Percentiles rank a stretch among this genome's conserved stretches.
These are phyloP conservation scores for Thyatira batis DNA, from an alignment of 2,888 invertebrate species.

Conservation along the genomic window DNA sequence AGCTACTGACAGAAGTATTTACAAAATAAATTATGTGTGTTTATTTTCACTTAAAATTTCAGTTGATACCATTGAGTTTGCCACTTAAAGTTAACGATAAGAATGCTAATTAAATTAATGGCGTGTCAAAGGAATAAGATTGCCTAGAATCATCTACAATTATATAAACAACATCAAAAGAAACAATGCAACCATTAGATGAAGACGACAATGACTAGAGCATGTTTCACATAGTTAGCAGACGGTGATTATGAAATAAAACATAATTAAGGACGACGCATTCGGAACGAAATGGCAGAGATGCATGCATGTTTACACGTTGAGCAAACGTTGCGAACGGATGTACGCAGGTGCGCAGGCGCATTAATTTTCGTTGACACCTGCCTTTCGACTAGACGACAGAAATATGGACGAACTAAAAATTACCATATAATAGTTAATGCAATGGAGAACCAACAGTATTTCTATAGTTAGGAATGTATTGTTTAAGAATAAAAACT, in stretches of 20 bases:
- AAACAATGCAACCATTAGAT: not conserved
- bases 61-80: too few relatives aligned
- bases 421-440: not conserved
- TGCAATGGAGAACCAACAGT: not conserved
- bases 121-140: not conserved
- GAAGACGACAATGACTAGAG: not conserved
- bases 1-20: not conserved
- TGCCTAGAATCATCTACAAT: not conserved
- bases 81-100: not conserved
- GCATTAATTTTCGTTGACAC: slow-evolving; percentile 48
- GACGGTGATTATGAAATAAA: slow-evolving; percentile 37
- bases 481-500: not conserved
- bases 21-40: not conserved
- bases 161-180: not conserved
- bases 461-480: too few relatives aligned
- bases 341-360: slow-evolving; percentile 40
- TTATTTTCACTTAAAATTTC: not conserved
- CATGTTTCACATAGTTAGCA: not conserved
- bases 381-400: slow-evolving; percentile 37
- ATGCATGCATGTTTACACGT: slow-evolving; percentile 28
- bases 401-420: not conserved
- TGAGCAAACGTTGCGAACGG: slow-evolving; percentile 35
- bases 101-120: not conserved
- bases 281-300: slow-evolving; percentile 34
- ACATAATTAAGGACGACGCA: slow-evolving; percentile 41